Evolutionary conservation across 2,888 invertebrate genomes (phyloP), one percentile per base, ranked within the genome.

Genomic region (Aphidius colemani): DNA sequence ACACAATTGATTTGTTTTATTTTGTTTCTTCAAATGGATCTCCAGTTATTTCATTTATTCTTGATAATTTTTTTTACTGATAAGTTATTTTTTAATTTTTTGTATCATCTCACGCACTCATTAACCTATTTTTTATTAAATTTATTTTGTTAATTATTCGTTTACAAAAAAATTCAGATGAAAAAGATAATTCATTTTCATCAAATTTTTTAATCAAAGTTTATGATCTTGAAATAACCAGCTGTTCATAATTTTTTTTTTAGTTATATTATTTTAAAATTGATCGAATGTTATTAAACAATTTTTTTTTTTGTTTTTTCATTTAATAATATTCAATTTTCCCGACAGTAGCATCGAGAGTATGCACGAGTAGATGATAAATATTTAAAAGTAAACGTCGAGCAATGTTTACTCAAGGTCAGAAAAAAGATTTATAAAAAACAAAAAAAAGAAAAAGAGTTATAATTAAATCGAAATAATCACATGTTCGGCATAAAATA

Each of bases 1-100:
- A 79, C 76, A 76, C 78, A 72, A 72, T 71, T 69, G 13, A 18
- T 18, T 18, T 18, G 2, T 69, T 74, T 72, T 74, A 30, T 30
- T 30, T 30, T 30, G 0, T 69, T 74, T 72, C 74, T 69, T 67
- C 73, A 74, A 73, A 74, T 70, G 70, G 71, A 72, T 70, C 69
- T 69, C 13, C 13, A 18, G 70, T 69, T 69, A 53, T 63, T 50
- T 59, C 56, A 67, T 62, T 64, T 66, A 59, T 51, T 63, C 62
- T 53, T 43, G 66, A 53, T 62, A 60, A 57, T 59, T 62, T 10
- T 18, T 50, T 44, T 50, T 59, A 56, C 9, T 61, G 40, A 11
- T 61, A 53, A 50, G 48, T 53, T 44, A 50, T 62, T 62, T 53
- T 50, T 43, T 53, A 3, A n/a, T 11, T 58, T 44, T 10, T 41